Percentiles rank a stretch among this genome's conserved stretches.
Evolutionary conservation across 2,797 vertebrate genomes (phyloP).

Genomic region (Parauchenoglanis ngamensis): DNA sequence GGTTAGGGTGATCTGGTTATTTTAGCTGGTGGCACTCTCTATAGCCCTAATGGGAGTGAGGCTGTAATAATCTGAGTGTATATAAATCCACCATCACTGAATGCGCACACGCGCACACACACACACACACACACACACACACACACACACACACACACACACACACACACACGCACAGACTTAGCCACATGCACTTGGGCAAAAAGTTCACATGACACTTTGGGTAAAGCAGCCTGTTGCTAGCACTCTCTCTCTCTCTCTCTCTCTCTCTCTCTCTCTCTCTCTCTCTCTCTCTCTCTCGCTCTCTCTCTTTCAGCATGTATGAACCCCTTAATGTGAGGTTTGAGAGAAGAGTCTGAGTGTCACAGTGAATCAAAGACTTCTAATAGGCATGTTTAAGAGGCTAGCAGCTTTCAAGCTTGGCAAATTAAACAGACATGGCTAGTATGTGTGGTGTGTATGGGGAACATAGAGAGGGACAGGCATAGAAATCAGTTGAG

Average conservation of each 20-base stretch:
- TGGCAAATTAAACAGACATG: slow-evolving; percentile 78
- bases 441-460: slow-evolving; percentile 19
- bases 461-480: background rate
- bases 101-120: slow-evolving; percentile 83
- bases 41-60: slow-evolving; percentile 48
- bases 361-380: slow-evolving; percentile 82
- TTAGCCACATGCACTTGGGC: background rate
- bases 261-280: background rate
- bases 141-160: slow-evolving; percentile 78
- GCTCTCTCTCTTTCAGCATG: slow-evolving; percentile 71
- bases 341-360: slow-evolving; percentile 85
- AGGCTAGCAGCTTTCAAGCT: slow-evolving; percentile 57
- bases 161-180: slow-evolving; percentile 66
- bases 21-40: slow-evolving; percentile 93
- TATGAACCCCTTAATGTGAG: slow-evolving; percentile 83
- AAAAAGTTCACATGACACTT: slow-evolving; percentile 69
- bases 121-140: slow-evolving; percentile 61
- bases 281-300: slow-evolving; percentile 10
- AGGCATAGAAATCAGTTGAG: background rate
- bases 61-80: background rate
- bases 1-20: slow-evolving; percentile 90
- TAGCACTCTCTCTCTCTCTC: slow-evolving; percentile 62
- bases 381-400: slow-evolving; percentile 77
- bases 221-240: slow-evolving; percentile 73
- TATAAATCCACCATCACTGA: slow-evolving; percentile 30